A percentile compares a stretch with the other conserved stretches of the same genome.
These are phyloP conservation scores for Drosophila neotestacea DNA, from an alignment of 2,888 invertebrate genomes.

Conservation along the genomic window DNA sequence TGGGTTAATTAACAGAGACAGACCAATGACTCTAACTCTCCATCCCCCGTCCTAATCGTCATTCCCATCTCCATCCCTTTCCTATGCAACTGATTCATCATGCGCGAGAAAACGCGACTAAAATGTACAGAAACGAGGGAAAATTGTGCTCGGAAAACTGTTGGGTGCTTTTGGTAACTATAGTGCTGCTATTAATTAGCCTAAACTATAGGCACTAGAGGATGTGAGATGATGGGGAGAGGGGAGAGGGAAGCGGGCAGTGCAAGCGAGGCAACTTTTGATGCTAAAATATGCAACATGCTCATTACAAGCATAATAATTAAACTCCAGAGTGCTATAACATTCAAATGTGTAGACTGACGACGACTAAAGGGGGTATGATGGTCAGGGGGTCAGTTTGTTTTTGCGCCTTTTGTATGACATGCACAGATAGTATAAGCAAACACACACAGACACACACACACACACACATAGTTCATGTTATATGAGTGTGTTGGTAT, in stretches of 20 bases:
- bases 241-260: neutral
- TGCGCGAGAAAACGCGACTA: neutral
- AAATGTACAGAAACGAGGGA: neutral
- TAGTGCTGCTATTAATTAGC: slow-evolving; percentile 60
- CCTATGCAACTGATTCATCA: neutral
- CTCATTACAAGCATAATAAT: slow-evolving; percentile 74
- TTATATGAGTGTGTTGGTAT: slow-evolving; percentile 26
- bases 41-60: neutral
- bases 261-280: slow-evolving; percentile 1
- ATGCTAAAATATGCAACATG: slow-evolving; percentile 66
- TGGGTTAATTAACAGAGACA: slow-evolving; percentile 64
- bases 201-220: slow-evolving; percentile 47
- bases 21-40: slow-evolving; percentile 3
- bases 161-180: slow-evolving; percentile 10
- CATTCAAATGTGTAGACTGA: slow-evolving; percentile 57
- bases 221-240: slow-evolving; percentile 1
- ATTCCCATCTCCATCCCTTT: neutral
- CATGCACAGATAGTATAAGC: slow-evolving; percentile 40
- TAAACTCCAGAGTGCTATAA: slow-evolving; percentile 66
- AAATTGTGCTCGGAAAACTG: neutral
- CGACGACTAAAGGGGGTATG: neutral
- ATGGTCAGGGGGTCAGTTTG: slow-evolving; percentile 43
- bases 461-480: slow-evolving; percentile 1
- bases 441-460: neutral
- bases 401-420: slow-evolving; percentile 52